Base-by-base conservation (phyloP, 2,888 invertebrate species). In the Andricus curvator region DNA sequence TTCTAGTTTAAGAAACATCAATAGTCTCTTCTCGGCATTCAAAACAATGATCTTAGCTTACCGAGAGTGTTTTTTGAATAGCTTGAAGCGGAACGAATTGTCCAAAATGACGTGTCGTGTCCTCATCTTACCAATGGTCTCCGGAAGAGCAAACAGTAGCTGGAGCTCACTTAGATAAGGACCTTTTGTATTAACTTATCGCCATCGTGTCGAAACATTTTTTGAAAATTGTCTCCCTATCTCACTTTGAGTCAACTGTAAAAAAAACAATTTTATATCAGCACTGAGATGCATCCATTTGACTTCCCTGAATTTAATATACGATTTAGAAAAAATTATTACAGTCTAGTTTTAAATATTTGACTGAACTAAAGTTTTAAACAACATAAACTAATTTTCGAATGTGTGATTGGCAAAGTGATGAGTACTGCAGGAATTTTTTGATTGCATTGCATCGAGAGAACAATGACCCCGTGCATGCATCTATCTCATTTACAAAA, bases 41-140 rank as follows among this genome's bases (percentile, higher is more conserved):
- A 56, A 56, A 74, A 74, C 74, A 74, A 74, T 56, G 74, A 56
- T 74, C 33, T 56, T 44, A 25, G 22, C 48, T 70, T 70, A 20
- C 48, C 29, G 51, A 56, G 56, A 20, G 17, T 74, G n/a, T 70
- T 70, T 56, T 74, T 74, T 51, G n/a, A 74, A 33, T 56, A 29
- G 33, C 13, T 74, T 56, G 33, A 74, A n/a, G n/a, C 33, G 74
- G 74, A 74, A 74, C 56, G 56, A 74, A 74, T 74, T 17, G 20
- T 51, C 33, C 25, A 74, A 48, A 56, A 74, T 74, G 48, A 74
- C 74, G 74, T 74, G 74, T 56, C 29, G 51, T n/a, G 51, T 74
- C 25, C 56, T 74, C 74, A 74, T 74, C 51, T 74, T 56, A 44
- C 33, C n/a, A 62, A 62, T 25, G 25, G 25, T 22, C 25, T 62